Evolutionary conservation across 1,140 invertebrate species (phyloP).

Genomic region (Mylabris phalerata): DNA sequence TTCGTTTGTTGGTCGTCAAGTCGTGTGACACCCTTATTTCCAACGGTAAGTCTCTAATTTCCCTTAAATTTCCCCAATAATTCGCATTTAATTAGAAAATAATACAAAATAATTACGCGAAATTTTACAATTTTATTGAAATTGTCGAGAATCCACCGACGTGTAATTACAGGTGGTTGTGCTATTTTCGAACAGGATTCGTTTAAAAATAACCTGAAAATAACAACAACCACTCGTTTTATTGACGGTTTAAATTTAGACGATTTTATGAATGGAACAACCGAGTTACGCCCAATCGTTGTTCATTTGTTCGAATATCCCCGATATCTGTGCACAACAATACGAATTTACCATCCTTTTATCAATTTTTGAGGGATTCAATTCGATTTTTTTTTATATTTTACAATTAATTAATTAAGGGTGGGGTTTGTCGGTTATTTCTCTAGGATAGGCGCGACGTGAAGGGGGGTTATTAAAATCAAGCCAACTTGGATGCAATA

Average conservation of each 20-base stretch:
- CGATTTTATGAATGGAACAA: not conserved
- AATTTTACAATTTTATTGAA: too few species aligned
- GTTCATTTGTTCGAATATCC: not conserved
- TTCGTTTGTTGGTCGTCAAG: conserved; percentile 32
- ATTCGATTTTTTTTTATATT: too few species aligned
- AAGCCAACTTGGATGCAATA: conserved; percentile 34
- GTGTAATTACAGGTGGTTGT: too few species aligned
- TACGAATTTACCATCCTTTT: not conserved
- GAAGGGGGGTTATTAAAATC: conserved; percentile 8
- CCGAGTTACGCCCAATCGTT: not conserved
- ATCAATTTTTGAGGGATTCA: too few species aligned
- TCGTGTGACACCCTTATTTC: conserved; percentile 33
- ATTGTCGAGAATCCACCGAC: too few species aligned
- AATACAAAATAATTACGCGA: too few species aligned
- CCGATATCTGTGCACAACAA: not conserved
- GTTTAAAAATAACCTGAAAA: not conserved
- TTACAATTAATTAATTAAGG: too few species aligned
- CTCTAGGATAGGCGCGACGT: not conserved
- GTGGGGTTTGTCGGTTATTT: too few species aligned
- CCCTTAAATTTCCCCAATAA: conserved; percentile 1
- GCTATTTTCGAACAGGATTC: too few species aligned
- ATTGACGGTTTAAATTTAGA: conserved; percentile 5
- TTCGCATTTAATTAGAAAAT: too few species aligned
- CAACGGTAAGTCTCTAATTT: conserved; percentile 32
- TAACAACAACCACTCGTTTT: conserved; percentile 10